A percentile compares a stretch with the other conserved stretches of the same genome.
phyloP scores from a whole-genome alignment of 2,888 invertebrate genomes.

The Tortricodes alternella region DNA sequence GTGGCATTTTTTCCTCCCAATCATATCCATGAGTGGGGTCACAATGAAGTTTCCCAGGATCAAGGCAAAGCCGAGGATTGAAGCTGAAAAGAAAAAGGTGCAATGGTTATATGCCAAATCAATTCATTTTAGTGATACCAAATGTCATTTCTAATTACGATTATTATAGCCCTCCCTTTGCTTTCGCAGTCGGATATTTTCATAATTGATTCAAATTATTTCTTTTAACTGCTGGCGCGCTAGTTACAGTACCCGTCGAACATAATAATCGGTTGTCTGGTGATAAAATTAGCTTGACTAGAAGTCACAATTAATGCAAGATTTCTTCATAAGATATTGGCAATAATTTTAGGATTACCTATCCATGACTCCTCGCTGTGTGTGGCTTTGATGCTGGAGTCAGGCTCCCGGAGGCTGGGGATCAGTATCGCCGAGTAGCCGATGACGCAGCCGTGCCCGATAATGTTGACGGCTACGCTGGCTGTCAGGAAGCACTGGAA shows the following conservation, averaged over 20 bases:
- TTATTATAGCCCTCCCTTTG: too few species aligned
- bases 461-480: constrained; percentile 64
- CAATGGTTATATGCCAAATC: not conserved
- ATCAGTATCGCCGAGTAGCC: constrained; percentile 85
- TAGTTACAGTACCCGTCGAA: too few species aligned
- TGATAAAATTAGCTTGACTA: too few species aligned
- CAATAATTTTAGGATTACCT: too few species aligned
- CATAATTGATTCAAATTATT: too few species aligned
- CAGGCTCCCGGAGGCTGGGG: constrained; percentile 76
- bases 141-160: too few species aligned
- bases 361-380: constrained; percentile 83
- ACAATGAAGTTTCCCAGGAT: constrained; percentile 82
- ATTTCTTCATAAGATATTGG: too few species aligned
- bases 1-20: constrained; percentile 82
- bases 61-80: constrained; percentile 84
- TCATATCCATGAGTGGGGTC: constrained; percentile 78
- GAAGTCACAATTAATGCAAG: too few species aligned
- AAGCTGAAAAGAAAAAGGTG: constrained; percentile 70
- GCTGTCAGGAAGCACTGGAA: constrained; percentile 72
- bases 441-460: constrained; percentile 69
- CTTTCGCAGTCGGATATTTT: too few species aligned
- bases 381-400: constrained; percentile 69
- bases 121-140: too few species aligned
- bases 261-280: too few species aligned
- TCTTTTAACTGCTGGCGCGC: too few species aligned